Evolutionary conservation across 2,888 invertebrate genomes (phyloP), one percentile per base, ranked within the genome.

Genomic region (Heteromurus nitidus): DNA sequence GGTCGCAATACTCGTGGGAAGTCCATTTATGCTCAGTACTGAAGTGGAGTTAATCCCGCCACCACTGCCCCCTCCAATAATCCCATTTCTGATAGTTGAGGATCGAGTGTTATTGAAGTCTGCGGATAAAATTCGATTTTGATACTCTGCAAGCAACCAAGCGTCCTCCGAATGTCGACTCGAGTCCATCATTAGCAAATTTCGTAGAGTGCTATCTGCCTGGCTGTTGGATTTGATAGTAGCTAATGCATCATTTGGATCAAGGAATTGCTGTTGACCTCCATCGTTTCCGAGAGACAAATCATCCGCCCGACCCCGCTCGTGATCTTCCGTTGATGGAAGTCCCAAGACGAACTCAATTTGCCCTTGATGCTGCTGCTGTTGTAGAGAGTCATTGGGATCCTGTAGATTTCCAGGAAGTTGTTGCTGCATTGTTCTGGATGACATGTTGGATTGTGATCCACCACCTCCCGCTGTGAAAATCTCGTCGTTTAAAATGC

Each of bases 181-280:
- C 7, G 85, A 82, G 44, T 85, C 86, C 85, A 86, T 87, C 85
- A 86, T 85, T 3, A 87, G 64, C 20, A 87, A 65, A 80, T 86
- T 86, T 5, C 87, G 67, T 9, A 87, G 70, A 3, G 86, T 86
- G 24, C 84, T 84, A 11, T 87, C 87, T n/a, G 77, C 70, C 64
- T 80, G 83, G 31, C 50, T 68, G 53, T 80, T 75, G 30, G 84
- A 82, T 79, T 84, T 85, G 22, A 82, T 80, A 16, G 60, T 62
- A 20, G 30, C 44, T 5, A 84, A 31, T 18, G 81, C 67, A 67
- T 85, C 86, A 73, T 83, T 85, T 5, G 84, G 85, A 53, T 87
- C 87, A 13, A 85, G 44, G 67, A 85, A 86, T 55, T 83, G 82
- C 22, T 82, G 83, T 36, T 83, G 82, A 16, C 47, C 53, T 28